phyloP scores from a whole-genome alignment of 2,888 invertebrate genomes.

The Limnephilus auricula region DNA sequence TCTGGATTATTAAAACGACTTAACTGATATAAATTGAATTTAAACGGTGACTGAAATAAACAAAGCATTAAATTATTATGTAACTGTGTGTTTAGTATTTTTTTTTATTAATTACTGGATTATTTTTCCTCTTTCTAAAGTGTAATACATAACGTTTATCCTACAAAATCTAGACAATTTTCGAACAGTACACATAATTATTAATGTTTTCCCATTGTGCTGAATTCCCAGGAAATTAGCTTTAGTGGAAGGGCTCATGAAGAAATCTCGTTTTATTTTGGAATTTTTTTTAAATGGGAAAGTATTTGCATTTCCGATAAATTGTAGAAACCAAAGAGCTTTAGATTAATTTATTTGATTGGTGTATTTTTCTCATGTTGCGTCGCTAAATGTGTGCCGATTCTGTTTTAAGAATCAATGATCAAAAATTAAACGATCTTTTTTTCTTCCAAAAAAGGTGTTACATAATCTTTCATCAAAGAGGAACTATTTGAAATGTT shows the following conservation, averaged over 20 bases:
- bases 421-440: background rate
- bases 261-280: constrained; percentile 24
- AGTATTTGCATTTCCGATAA: constrained; percentile 40
- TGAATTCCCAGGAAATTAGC: background rate
- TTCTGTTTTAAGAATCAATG: constrained; percentile 60
- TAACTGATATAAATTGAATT: background rate
- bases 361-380: constrained; percentile 22
- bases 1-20: background rate
- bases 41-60: background rate
- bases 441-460: background rate
- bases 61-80: background rate
- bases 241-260: background rate
- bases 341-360: constrained; percentile 55
- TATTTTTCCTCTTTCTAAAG: too few species aligned
- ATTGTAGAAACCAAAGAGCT: constrained; percentile 58
- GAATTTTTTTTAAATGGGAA: background rate
- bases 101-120: too few species aligned
- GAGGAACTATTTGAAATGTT: background rate
- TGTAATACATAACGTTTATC: background rate
- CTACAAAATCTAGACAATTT: background rate
- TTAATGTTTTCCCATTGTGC: background rate
- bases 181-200: background rate
- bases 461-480: constrained; percentile 5
- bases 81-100: background rate
- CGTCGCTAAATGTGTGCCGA: constrained; percentile 22